Conservation (phyloP, 2,888 invertebrate species). For the Pseudococcus viburni region DNA sequence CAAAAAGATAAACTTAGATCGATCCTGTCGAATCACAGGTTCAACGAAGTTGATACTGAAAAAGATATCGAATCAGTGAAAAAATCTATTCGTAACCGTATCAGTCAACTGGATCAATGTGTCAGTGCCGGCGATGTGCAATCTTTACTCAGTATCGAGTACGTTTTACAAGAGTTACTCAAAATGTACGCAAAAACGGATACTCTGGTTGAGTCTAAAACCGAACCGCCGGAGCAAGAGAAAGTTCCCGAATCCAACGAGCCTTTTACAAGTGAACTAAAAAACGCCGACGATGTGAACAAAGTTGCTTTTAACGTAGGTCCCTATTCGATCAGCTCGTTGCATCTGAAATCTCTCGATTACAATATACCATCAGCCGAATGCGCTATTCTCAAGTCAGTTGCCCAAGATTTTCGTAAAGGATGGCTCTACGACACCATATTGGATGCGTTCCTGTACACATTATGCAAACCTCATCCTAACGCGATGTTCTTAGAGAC, state of each 20-base stretch:
- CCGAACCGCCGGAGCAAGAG: not conserved
- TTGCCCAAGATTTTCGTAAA: conserved; percentile 34
- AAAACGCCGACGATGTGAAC: conserved; percentile 28
- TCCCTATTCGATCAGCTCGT: conserved; percentile 20
- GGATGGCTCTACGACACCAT: conserved; percentile 58
- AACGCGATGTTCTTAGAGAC: conserved; percentile 33
- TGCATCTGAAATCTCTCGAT: conserved; percentile 56
- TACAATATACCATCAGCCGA: conserved; percentile 45
- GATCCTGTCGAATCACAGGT: not conserved
- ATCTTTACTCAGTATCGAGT: conserved; percentile 33
- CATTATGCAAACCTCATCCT: conserved; percentile 20
- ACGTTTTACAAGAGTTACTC: conserved; percentile 29
- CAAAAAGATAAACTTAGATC: conserved; percentile 10
- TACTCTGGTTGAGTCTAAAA: not conserved
- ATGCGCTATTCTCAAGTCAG: not conserved
- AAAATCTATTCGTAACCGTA: not conserved
- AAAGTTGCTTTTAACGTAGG: conserved; percentile 40
- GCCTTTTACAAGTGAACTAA: conserved; percentile 29
- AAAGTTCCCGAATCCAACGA: conserved; percentile 37
- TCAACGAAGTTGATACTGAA: conserved; percentile 8
- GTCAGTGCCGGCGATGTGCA: not conserved
- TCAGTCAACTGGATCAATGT: not conserved
- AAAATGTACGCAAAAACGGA: conserved; percentile 28
- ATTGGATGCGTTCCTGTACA: conserved; percentile 34
- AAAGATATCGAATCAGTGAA: conserved; percentile 28